These are phyloP conservation scores for Sinocyclocheilus grahami DNA, from an alignment of 2,113 vertebrate species.

Conservation along the genomic window DNA sequence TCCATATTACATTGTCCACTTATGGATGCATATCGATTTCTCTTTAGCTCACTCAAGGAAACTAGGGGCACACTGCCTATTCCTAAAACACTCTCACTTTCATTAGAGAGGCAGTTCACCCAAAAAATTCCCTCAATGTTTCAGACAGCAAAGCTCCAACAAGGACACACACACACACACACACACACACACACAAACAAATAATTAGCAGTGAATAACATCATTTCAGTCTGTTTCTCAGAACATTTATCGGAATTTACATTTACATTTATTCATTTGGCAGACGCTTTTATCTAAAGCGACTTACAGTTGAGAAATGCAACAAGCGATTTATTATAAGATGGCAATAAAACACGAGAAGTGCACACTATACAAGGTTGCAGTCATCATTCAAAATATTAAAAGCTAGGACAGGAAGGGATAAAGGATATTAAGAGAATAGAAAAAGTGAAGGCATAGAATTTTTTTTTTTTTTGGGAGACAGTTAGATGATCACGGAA, in stretches of 20 bases:
- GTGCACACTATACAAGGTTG: no score
- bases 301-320: no score
- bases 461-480: no score
- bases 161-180: background rate
- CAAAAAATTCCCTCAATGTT: background rate
- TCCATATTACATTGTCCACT: background rate
- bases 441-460: no score
- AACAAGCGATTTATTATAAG: no score
- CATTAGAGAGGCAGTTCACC: background rate
- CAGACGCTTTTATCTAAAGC: no score
- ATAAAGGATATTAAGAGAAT: no score
- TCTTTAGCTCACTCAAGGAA: background rate
- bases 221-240: background rate
- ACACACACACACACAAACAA: background rate
- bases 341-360: no score
- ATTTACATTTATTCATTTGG: no score
- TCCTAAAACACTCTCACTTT: background rate
- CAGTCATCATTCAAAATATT: no score
- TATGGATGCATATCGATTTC: background rate
- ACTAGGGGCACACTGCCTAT: background rate
- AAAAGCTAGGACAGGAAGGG: no score
- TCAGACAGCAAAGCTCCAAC: background rate
- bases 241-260: background rate
- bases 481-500: no score
- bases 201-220: background rate